Conservation (phyloP, 2,113 vertebrate species). For the Atrichornis clamosus region DNA sequence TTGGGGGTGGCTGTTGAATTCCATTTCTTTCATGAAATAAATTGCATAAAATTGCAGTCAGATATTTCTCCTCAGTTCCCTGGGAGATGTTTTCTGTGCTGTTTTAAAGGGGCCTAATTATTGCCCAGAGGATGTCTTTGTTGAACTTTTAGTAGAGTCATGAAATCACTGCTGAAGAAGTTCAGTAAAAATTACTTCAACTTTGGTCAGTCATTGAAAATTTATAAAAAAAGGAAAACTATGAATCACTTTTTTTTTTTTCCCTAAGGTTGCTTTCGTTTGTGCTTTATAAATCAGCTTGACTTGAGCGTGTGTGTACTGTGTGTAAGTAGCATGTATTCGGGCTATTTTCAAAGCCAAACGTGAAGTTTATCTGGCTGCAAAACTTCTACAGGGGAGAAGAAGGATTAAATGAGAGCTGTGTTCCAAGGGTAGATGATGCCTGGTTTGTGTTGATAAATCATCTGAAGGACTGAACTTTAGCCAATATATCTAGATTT, state of each 20-base stretch:
- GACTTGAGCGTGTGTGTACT: neutral
- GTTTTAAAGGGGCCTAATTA: neutral
- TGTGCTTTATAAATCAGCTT: neutral
- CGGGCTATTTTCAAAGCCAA: neutral
- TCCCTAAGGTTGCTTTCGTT: neutral
- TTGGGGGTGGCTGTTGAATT: neutral
- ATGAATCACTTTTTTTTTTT: neutral
- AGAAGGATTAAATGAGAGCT: neutral
- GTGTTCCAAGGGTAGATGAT: neutral
- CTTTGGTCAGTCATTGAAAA: neutral
- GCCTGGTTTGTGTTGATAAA: neutral
- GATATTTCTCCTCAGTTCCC: neutral
- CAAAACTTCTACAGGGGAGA: neutral
- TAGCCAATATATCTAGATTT: neutral
- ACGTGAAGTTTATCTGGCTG: neutral
- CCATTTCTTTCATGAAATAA: neutral
- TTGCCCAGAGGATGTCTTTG: neutral
- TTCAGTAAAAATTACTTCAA: neutral
- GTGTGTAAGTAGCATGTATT: neutral
- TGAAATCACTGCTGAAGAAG: neutral
- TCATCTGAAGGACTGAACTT: neutral
- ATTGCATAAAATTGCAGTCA: neutral
- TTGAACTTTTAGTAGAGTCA: neutral
- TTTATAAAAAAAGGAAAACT: neutral
- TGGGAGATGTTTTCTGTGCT: neutral